Percentiles rank a stretch among this genome's conserved stretches.
Evolutionary conservation across 2,888 invertebrate genomes (phyloP).

Genomic region (Ectemnius lituratus): DNA sequence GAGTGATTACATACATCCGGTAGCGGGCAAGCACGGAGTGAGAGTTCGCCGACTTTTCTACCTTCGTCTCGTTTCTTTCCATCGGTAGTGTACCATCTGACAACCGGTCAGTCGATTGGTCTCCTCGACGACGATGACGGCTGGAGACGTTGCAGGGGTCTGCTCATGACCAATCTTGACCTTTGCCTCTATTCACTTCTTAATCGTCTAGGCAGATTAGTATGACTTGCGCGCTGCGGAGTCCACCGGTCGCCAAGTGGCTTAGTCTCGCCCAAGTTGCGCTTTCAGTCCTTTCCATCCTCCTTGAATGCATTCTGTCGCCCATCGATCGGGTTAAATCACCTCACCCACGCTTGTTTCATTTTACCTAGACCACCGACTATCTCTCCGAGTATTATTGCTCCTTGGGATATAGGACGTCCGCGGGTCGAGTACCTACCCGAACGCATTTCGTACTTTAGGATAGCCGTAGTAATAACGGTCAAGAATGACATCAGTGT

Average conservation of each 20-base stretch:
- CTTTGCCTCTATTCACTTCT: conserved; percentile 11
- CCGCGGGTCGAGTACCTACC: no score
- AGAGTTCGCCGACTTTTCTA: conserved; percentile 40
- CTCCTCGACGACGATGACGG: conserved; percentile 34
- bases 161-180: conserved; percentile 8
- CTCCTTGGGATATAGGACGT: no score
- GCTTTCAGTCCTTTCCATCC: background rate
- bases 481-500: no score
- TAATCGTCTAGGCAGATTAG: conserved; percentile 15
- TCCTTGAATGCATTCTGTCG: background rate
- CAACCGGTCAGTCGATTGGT: background rate
- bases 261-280: background rate
- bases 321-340: background rate
- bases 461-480: no score
- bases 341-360: conserved; percentile 7
- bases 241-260: background rate
- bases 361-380: background rate
- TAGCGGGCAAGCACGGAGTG: conserved; percentile 27
- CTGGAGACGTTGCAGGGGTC: conserved; percentile 1
- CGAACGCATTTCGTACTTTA: no score
- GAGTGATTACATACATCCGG: conserved; percentile 9
- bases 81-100: conserved; percentile 37
- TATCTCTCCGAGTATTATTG: background rate
- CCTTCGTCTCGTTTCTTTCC: conserved; percentile 35
- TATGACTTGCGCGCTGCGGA: background rate